These are phyloP conservation scores for Peromyscus maniculatus DNA, from an alignment of 2,113 vertebrate species.

Conservation along the genomic window DNA sequence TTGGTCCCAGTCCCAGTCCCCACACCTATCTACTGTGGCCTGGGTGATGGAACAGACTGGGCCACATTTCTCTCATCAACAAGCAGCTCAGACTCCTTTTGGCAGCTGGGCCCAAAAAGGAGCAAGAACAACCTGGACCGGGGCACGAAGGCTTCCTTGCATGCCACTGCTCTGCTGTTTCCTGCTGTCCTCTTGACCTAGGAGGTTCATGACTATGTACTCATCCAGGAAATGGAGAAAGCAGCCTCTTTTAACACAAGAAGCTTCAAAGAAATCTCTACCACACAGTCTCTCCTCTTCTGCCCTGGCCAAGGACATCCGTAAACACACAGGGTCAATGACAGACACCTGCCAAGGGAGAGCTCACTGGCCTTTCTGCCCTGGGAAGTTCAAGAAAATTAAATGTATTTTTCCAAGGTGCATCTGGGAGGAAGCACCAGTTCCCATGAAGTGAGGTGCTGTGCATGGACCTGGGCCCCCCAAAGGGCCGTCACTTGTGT, in stretches of 20 bases:
- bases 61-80: neutral
- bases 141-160: neutral
- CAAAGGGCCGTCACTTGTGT: neutral
- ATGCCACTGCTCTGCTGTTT: neutral
- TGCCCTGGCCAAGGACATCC: neutral
- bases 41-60: neutral
- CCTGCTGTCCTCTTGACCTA: neutral
- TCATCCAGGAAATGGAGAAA: neutral
- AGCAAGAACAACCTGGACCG: neutral
- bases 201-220: neutral
- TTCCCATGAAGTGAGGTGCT: neutral
- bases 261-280: neutral
- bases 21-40: neutral
- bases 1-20: neutral
- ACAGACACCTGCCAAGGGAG: neutral
- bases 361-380: neutral
- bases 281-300: neutral
- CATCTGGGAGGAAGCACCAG: neutral
- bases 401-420: neutral
- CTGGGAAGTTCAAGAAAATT: slow-evolving; percentile 2
- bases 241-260: neutral
- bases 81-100: neutral
- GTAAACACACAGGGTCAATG: neutral
- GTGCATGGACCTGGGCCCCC: neutral
- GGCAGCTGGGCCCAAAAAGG: neutral